Evolutionary conservation across 2,113 vertebrate species (phyloP).

Genomic region (Leptodactylus fuscus): DNA sequence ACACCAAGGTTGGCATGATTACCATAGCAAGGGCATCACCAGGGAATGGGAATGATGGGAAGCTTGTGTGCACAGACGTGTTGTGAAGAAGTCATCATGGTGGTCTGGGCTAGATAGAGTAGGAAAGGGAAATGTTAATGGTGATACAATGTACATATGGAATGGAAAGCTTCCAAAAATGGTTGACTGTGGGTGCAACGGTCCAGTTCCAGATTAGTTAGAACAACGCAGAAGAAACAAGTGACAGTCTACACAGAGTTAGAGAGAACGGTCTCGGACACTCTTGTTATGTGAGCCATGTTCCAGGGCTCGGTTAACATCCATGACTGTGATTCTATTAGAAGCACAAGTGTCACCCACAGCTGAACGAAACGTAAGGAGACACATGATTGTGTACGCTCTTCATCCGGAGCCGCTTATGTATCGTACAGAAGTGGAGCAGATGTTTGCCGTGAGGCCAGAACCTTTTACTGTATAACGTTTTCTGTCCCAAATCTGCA

Average conservation of each 20-base stretch:
- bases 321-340: not conserved
- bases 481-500: conserved; percentile 14
- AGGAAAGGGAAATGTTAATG: no score
- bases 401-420: conserved; percentile 25
- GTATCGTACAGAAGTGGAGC: not conserved
- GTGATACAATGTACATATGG: no score
- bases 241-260: not conserved
- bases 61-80: no score
- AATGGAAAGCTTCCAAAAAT: no score
- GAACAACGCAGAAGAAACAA: not conserved
- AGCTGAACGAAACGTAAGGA: not conserved
- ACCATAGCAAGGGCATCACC: no score
- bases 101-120: no score
- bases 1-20: no score
- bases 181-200: no score
- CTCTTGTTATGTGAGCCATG: not conserved
- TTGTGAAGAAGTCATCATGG: no score
- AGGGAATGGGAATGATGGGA: no score
- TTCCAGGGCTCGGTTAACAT: not conserved
- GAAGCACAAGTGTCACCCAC: conserved; percentile 14
- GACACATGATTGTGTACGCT: conserved; percentile 12
- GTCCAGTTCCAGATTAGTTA: no score
- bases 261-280: not conserved
- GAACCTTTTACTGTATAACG: conserved; percentile 17
- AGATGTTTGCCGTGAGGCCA: conserved; percentile 44